Evolutionary conservation across 2,888 invertebrate genomes (phyloP), one percentile per base, ranked within the genome.

Genomic region (Ashinkailepas kermadecensis): DNA sequence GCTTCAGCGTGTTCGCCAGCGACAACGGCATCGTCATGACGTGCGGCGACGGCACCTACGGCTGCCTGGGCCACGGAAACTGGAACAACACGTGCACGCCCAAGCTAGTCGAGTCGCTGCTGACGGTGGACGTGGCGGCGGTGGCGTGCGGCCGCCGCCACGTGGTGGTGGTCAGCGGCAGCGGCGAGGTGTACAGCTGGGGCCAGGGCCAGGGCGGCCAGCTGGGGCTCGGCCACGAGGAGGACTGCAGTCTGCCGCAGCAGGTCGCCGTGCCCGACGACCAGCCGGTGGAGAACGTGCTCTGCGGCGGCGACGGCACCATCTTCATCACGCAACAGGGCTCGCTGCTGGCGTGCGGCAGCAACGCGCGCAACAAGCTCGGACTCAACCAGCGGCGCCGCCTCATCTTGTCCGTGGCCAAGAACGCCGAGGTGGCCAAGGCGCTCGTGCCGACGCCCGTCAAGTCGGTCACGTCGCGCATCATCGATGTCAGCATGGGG

Each of bases 1-100:
- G 90, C 9, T 93, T 92, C 87, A 92, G 92, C 84, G 88, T 93
- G 65, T 91, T 93, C 86, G 88, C 91, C 81, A 91, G 91, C 82
- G 91, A 91, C 85, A 89, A 91, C 81, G 93, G 93, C 12, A 89
- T 91, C n/a, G 87, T 93, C 0, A 88, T 92, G 85, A 91, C 91
- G 62, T 92, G 92, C 86, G 93, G 93, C 0, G 90, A 91, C 86
- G 92, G 92, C 57, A 87, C 89, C 12, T 88, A 88, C 82, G 91
- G 91, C 25, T 91, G 91, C 83, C 88, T 93, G 8, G 92, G 92
- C 0, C 91, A 92, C 85, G 90, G 90, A 6, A 90, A 91, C 82
- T 90, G 89, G 87, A 89, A 89, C 83, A 89, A 88, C 84, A 87
- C 88, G 78, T 87, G 89, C 62, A 87, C 88, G 85, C 93, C 93